Base-by-base conservation (phyloP, 2,888 invertebrate species). In the Nomada fucata region DNA sequence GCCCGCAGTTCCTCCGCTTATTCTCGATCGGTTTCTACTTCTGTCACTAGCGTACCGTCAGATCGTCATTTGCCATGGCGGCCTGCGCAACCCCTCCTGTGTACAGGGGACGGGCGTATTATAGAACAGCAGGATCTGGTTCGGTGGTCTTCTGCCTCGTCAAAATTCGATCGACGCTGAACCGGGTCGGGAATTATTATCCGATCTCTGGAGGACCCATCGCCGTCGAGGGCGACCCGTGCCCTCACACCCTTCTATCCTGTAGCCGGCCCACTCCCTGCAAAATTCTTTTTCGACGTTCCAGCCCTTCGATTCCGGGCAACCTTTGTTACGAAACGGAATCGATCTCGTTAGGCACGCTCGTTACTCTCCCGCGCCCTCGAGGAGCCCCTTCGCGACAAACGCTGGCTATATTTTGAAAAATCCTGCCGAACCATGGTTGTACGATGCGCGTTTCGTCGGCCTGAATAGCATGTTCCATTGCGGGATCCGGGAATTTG, bases 101-200 rank as follows among this genome's bases (percentile, higher is more conserved):
- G 7, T 36, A 2, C 11, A 2, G 57, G 57, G 1, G 57, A 44
- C 63, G 61, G 67, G 55, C 79, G 70, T 82, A 82, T 86, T 85
- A 74, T 82, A 82, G 79, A 85, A 82, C 85, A 82, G 47, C 79
- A 83, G 82, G 79, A 86, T 79, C 82, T 60, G 83, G 78, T 82
- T 15, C 85, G 83, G 82, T 79, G 84, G 70, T 84, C 89, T 90
- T 91, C 88, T 88, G 89, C 90, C 80, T 88, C 89, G 90, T 87
- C 89, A 88, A 89, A 87, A 83, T 85, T 87, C 89, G 90, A 90
- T 90, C 88, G 90, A 90, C 89, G 87, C 88, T 84, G 86, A 86
- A 86, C 83, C 86, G 85, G 84, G 82, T 89, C 82, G 88, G 84
- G 89, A 90, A 87, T 90, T 90, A 87, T 87, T 84, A 84, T 83